Evolutionary conservation across 2,888 invertebrate genomes (phyloP).

Genomic region (Coleophora flavipennella): DNA sequence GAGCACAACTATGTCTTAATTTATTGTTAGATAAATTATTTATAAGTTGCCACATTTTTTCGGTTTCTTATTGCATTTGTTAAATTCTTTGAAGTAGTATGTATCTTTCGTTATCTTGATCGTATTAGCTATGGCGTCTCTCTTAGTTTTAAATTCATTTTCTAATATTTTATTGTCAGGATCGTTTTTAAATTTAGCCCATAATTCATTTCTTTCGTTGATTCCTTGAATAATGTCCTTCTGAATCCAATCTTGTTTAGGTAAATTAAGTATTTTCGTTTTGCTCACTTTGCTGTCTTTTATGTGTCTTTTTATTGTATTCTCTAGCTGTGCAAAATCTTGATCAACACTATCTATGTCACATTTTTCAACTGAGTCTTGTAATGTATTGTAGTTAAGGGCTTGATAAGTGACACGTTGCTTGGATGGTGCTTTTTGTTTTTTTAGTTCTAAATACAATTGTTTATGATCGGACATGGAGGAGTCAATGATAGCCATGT

Average conservation of each 20-base stretch:
- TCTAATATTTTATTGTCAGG: constrained; percentile 3
- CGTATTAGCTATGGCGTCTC: constrained; percentile 2
- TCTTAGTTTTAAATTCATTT: constrained; percentile 2
- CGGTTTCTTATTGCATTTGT: constrained; percentile 9
- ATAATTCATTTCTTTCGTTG: constrained; percentile 9
- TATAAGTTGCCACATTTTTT: constrained; percentile 16
- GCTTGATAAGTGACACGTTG: constrained; percentile 4
- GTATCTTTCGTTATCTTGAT: constrained; percentile 8
- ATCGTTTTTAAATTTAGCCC: constrained; percentile 6
- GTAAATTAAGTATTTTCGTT: constrained; percentile 9
- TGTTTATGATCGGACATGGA: constrained; percentile 19
- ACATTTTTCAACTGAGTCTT: not conserved
- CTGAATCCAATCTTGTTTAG: constrained; percentile 13
- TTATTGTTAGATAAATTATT: constrained; percentile 6
- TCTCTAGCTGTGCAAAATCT: constrained; percentile 1
- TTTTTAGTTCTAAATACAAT: constrained; percentile 13
- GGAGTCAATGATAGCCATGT: constrained; percentile 14
- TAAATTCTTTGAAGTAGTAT: constrained; percentile 11
- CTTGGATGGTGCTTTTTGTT: not conserved
- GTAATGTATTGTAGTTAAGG: constrained; percentile 4
- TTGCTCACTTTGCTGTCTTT: not conserved
- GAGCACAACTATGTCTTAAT: constrained; percentile 2
- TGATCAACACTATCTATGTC: not conserved
- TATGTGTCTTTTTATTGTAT: constrained; percentile 1
- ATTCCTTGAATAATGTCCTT: constrained; percentile 10